Evolutionary conservation across 2,113 vertebrate genomes (phyloP).

Genomic region (Sorex fumeus): DNA sequence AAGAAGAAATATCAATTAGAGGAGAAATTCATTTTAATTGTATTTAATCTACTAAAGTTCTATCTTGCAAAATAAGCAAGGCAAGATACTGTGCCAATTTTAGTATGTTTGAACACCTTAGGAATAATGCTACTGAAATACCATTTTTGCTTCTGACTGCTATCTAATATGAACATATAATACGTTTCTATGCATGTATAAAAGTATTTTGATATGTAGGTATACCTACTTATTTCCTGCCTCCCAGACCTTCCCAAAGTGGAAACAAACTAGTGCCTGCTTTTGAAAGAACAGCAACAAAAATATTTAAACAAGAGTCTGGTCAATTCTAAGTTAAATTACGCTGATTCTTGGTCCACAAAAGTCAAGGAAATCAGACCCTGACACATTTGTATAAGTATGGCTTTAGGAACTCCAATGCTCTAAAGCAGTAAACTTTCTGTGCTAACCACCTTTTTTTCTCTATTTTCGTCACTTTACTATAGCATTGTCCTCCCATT

Average conservation of each 20-base stretch:
- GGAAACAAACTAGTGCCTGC: constrained; percentile 32
- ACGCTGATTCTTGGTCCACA: background rate
- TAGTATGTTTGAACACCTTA: constrained; percentile 29
- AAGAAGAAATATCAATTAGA: background rate
- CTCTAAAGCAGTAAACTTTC: background rate
- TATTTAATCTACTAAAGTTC: background rate
- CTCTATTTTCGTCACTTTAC: background rate
- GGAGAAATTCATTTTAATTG: constrained; percentile 59
- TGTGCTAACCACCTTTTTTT: constrained; percentile 3
- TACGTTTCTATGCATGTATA: constrained; percentile 17
- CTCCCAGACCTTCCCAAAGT: background rate
- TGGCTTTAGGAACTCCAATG: background rate
- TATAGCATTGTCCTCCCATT: too few relatives aligned
- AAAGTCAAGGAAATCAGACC: constrained; percentile 15
- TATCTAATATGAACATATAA: background rate
- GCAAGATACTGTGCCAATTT: constrained; percentile 48
- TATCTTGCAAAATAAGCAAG: constrained; percentile 13
- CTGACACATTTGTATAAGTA: background rate
- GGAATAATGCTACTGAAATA: constrained; percentile 5
- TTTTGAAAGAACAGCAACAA: background rate
- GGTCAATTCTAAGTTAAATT: constrained; percentile 31
- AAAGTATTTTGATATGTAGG: background rate
- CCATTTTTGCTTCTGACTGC: constrained; percentile 57
- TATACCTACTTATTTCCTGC: background rate
- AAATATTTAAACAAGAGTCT: background rate